phyloP scores from a whole-genome alignment of 2,113 vertebrate species.

The Nothobranchius kuhntae region DNA sequence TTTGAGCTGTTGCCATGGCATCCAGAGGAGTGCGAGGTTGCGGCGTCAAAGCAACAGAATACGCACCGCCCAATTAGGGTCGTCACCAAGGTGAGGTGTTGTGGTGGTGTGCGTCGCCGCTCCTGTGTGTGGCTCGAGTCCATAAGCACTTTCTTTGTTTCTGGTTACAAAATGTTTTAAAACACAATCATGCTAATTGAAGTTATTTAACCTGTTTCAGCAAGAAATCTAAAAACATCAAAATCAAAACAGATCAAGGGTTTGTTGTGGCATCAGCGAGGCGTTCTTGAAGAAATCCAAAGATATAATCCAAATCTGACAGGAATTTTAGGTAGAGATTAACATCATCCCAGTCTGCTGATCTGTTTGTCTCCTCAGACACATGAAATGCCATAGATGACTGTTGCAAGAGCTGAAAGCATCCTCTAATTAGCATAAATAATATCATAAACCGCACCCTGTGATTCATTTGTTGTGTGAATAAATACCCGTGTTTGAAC shows the following conservation, averaged over 20 bases:
- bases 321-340: too few relatives aligned
- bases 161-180: background rate
- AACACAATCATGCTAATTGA: background rate
- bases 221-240: constrained; percentile 1
- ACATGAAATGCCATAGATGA: background rate
- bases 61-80: constrained; percentile 42
- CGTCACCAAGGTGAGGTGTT: constrained; percentile 48
- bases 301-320: too few relatives aligned
- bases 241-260: background rate
- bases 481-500: constrained; percentile 26
- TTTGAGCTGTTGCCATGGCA: constrained; percentile 48
- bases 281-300: too few relatives aligned
- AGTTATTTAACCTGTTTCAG: background rate
- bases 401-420: background rate
- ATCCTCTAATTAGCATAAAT: constrained; percentile 18
- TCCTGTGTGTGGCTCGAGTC: constrained; percentile 28
- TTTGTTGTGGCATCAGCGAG: background rate
- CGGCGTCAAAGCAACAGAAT: constrained; percentile 53
- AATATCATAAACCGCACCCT: background rate
- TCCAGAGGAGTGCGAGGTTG: constrained; percentile 30
- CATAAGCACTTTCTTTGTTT: background rate
- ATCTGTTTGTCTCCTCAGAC: background rate
- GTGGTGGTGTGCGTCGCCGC: constrained; percentile 34
- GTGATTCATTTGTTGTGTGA: constrained; percentile 33
- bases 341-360: too few relatives aligned